Evolutionary conservation across 2,797 vertebrate species (phyloP), one percentile per base, ranked within the genome.

Genomic region (Hozukius guyotensis): DNA sequence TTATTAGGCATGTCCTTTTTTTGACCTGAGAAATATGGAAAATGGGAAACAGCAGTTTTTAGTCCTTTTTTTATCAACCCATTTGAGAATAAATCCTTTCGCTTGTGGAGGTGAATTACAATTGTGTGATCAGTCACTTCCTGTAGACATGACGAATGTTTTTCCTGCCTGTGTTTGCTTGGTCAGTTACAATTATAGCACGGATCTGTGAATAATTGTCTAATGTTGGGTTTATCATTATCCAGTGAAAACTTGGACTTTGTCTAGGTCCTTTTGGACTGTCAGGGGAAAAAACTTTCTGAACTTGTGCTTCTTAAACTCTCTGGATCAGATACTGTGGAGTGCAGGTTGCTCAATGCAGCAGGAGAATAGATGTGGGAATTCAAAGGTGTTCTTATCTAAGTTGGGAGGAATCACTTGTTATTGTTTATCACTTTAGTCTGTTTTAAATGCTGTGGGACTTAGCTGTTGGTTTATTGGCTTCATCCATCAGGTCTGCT

Each of bases 401-500:
- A 18, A 29, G 4, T 22, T 68, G 4, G 24, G 13, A 71, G 36
- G 20, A 80, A 73, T 46, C 52, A 29, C 14, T 82, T 80, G n/a
- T 69, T 73, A 16, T 66, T 78, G 14, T 81, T 69, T 60, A 49
- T 75, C 34, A 24, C 14, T 60, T 46, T n/a, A 6, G 6, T 70
- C 53, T 27, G 1, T 38, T 71, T 60, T 42, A 12, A 56, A 53
- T 34, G 53, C 52, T 10, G 5, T 65, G 4, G 5, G 38, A 46
- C 34, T 81, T 66, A 13, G 20, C 66, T 64, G 42, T n/a, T 20
- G 27, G 10, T 55, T 29, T 25, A 2, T 72, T 53, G 46, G 52
- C 18, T 16, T 82, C 63, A 65, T 84, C 46, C 49, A 46, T 84
- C 75, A 55, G 57, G 20, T 75, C 61, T 65, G 67, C 60, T 64